Evolutionary conservation across 2,113 vertebrate species (phyloP).

Genomic region (Elgaria multicarinata): DNA sequence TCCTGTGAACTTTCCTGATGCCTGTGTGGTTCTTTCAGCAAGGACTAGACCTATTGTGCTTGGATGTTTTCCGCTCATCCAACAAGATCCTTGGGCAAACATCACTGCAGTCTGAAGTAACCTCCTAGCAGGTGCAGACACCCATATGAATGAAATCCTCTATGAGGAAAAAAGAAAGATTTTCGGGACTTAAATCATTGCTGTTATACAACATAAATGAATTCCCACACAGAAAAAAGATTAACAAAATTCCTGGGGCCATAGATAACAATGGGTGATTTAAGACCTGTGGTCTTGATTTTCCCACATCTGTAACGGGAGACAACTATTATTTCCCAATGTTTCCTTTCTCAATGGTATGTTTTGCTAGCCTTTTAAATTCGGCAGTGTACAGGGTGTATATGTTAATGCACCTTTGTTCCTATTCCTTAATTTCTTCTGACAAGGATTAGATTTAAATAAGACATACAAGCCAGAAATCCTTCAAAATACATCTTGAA

Average conservation of each 20-base stretch:
- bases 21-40: too few species aligned
- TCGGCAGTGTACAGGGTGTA: neutral
- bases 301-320: neutral
- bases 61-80: neutral
- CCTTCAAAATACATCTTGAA: constrained; percentile 30
- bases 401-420: constrained; percentile 1
- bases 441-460: constrained; percentile 55
- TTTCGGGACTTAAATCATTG: neutral
- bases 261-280: neutral
- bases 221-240: neutral
- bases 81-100: neutral
- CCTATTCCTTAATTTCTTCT: constrained; percentile 41
- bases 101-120: neutral
- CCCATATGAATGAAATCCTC: neutral
- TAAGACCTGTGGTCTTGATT: neutral
- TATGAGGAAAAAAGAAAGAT: neutral
- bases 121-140: neutral
- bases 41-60: neutral
- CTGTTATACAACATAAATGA: neutral
- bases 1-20: too few species aligned
- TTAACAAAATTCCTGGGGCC: neutral
- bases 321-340: neutral
- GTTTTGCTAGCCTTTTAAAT: constrained; percentile 20
- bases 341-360: neutral
- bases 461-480: constrained; percentile 47